These are phyloP conservation scores for Stictocephala bisonia DNA, from an alignment of 2,888 invertebrate genomes.

Conservation along the genomic window DNA sequence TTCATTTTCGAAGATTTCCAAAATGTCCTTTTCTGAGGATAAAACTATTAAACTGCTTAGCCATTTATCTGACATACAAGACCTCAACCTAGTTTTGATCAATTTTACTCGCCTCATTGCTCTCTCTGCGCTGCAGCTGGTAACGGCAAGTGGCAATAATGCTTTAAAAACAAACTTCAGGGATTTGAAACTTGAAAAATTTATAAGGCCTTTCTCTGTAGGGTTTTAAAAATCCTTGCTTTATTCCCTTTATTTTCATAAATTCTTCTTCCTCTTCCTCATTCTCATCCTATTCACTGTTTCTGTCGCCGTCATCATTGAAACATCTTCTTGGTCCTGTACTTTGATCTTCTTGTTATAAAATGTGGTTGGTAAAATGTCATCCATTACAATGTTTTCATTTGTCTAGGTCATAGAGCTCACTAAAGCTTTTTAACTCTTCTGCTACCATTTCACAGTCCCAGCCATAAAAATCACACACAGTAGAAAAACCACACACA, in stretches of 20 bases:
- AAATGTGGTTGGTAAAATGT: neutral
- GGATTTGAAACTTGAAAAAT: no score
- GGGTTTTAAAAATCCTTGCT: no score
- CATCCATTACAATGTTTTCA: neutral
- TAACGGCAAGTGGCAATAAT: no score
- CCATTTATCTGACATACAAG: neutral
- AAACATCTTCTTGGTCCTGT: no score
- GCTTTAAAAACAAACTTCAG: no score
- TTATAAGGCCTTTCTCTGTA: no score
- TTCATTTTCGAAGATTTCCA: neutral
- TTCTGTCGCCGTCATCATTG: neutral
- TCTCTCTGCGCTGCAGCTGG: no score
- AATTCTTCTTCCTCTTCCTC: no score
- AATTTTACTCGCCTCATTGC: neutral
- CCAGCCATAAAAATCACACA: neutral
- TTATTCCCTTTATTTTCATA: neutral
- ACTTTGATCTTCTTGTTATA: no score
- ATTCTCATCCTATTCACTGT: no score
- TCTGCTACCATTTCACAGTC: no score
- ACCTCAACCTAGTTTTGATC: neutral
- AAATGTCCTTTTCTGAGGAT: neutral
- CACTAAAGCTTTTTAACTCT: neutral
- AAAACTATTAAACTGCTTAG: neutral
- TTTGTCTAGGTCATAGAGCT: neutral
- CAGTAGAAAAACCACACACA: no score